Evolutionary conservation across 2,797 vertebrate genomes (phyloP).

Genomic region (Graptemys geographica): DNA sequence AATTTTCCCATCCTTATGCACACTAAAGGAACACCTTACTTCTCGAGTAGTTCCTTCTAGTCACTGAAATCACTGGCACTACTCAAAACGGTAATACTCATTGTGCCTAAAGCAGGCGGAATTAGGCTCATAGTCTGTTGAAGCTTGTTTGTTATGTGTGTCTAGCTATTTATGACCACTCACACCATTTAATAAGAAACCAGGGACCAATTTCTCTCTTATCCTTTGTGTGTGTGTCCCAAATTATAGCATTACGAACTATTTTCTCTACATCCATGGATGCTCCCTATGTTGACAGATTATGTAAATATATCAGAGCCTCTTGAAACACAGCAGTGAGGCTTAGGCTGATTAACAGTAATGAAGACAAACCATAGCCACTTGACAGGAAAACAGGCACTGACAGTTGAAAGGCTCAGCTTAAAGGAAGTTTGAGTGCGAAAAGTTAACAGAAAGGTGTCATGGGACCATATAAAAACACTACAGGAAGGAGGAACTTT

Average conservation of each 20-base stretch:
- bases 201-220: background rate
- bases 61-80: background rate
- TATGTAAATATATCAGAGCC: background rate
- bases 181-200: background rate
- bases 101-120: background rate
- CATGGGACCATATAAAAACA: background rate
- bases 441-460: too few relatives aligned
- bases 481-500: background rate
- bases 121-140: background rate
- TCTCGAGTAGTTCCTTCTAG: background rate
- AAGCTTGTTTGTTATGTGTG: rapidly evolving
- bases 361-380: background rate
- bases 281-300: background rate
- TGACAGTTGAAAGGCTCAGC: background rate
- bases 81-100: background rate
- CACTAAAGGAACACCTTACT: background rate
- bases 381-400: background rate
- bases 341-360: background rate
- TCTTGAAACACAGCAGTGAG: background rate
- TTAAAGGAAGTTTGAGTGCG: background rate
- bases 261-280: background rate
- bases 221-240: background rate
- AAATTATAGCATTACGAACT: background rate
- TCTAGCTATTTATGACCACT: background rate
- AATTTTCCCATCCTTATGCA: background rate